Evolutionary conservation across 1,140 invertebrate species (phyloP), one percentile per base, ranked within the genome.

Genomic region (Atopsyche davidsoni): DNA sequence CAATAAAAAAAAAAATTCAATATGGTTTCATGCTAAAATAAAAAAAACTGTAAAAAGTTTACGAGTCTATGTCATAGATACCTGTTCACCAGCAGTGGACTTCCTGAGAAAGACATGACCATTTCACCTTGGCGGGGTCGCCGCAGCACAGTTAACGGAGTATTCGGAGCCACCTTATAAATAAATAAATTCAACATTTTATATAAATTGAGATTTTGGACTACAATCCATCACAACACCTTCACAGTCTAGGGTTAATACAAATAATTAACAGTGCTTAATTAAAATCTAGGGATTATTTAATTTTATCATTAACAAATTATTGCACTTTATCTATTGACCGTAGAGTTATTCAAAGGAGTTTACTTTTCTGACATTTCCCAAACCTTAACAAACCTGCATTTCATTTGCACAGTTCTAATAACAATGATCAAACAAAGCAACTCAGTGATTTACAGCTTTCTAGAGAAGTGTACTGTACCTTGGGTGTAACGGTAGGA

Each of bases 81-180:
- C 1, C 61, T 57, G 3, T 76, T 75, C 2, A 81, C 78, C 58
- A 82, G 65, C 4, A 83, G 64, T 0, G 81, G 82, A 48, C 80
- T 82, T 13, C 81, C 80, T 17, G 77, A 72, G 71, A 82, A 77
- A 34, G 81, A 83, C 14, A 83, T 67, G 9, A 80, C 80, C 66
- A 81, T 78, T 66, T 84, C 81, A 2, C 81, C 81, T 51, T 75
- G 69, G 2, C 77, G 69, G 16, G 81, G 80, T 51, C 76, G 73
- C 23, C 81, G 66, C 34, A 83, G 57, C 13, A 82, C 62, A 35
- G 78, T 75, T 55, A 82, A 60, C 2, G 81, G 77, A 2, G 76
- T 77, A 43, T 81, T 76, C 0, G 76, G 76, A 40, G 73, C 73
- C 31, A 83, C 66, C 73, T 77, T 59, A 16, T 57, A 56, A 41